phyloP scores from a whole-genome alignment of 2,797 vertebrate species.

The Gallinago stenura region DNA sequence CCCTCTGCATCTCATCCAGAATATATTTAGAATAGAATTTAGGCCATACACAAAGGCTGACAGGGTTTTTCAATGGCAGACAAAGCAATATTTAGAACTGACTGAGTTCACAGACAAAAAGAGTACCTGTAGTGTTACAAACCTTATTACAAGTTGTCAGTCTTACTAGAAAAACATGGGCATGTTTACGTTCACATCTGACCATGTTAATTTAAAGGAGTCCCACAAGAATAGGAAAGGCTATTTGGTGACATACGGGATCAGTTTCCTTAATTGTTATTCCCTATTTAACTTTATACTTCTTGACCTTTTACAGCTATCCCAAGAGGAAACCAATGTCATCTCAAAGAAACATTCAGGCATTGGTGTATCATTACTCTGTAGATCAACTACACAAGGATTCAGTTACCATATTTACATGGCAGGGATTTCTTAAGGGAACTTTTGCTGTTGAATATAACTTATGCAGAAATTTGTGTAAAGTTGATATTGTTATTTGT shows the following conservation, averaged over 20 bases:
- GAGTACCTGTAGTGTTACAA: neutral
- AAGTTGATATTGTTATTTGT: neutral
- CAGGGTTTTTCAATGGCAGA: neutral
- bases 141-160: neutral
- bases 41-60: neutral
- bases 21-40: neutral
- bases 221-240: slow-evolving; percentile 19
- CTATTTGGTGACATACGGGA: neutral
- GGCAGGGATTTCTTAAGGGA: neutral
- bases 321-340: neutral
- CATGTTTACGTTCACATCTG: neutral
- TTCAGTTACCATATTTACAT: neutral
- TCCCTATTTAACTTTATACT: slow-evolving; percentile 3
- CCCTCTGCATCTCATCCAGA: neutral
- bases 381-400: neutral
- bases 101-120: neutral
- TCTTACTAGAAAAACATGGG: neutral
- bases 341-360: slow-evolving; percentile 7
- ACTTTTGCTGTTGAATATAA: neutral
- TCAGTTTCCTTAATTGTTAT: slow-evolving; percentile 26
- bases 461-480: neutral
- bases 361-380: neutral
- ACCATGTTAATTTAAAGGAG: neutral
- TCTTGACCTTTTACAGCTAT: slow-evolving; percentile 42
- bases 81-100: neutral